Conservation (phyloP, 2,888 invertebrate species). For the Andrena marginata region DNA sequence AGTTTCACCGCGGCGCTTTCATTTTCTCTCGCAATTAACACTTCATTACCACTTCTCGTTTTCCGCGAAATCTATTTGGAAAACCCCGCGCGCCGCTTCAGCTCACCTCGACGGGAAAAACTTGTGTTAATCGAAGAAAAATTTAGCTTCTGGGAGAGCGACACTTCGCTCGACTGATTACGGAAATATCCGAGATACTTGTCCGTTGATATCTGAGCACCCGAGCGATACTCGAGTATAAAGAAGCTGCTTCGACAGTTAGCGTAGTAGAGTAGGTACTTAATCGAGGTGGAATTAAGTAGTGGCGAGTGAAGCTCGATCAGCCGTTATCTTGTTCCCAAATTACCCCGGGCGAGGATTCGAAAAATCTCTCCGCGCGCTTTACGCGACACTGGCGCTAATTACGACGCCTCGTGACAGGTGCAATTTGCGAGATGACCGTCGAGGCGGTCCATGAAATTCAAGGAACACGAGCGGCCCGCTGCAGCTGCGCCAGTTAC, state of each 20-base stretch:
- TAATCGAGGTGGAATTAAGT: no score
- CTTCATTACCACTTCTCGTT: conserved; percentile 45
- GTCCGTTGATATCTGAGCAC: no score
- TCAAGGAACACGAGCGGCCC: conserved; percentile 49
- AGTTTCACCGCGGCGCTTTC: conserved; percentile 34
- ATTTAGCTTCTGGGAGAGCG: no score
- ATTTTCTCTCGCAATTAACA: conserved; percentile 53
- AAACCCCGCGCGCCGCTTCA: no score
- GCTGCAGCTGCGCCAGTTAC: conserved; percentile 31
- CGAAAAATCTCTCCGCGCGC: neutral
- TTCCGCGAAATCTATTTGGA: conserved; percentile 19
- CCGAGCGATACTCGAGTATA: no score
- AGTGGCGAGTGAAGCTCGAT: no score
- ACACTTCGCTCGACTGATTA: no score
- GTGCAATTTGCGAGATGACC: conserved; percentile 65
- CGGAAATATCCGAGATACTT: no score
- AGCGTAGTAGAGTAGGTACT: no score
- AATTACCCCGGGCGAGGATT: neutral
- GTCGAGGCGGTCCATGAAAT: conserved; percentile 62
- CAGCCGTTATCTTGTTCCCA: neutral
- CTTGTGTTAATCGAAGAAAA: neutral
- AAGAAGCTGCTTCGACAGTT: no score
- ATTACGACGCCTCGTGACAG: conserved; percentile 63
- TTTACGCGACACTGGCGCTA: conserved; percentile 19
- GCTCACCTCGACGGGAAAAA: neutral